Evolutionary conservation across 2,888 invertebrate genomes (phyloP), one percentile per base, ranked within the genome.

Genomic region (Tubulanus polymorphus): DNA sequence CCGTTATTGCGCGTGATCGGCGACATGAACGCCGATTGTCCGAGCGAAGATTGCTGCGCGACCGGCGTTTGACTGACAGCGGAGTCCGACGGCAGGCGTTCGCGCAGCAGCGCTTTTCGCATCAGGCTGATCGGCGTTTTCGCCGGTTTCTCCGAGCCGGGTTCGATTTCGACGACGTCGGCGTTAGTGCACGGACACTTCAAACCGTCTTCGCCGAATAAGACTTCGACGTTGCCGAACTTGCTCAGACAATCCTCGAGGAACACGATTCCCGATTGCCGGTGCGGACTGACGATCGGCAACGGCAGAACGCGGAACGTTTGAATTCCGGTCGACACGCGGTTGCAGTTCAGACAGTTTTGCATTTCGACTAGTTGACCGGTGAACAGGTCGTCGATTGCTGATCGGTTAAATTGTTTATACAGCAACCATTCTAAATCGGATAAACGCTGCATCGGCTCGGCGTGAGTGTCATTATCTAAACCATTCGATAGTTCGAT

Each of bases 371-470:
- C 71, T 18, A 73, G 54, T 69, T 76, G 76, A 3, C 76, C 76
- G 0, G 72, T 72, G 59, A 75, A 76, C 45, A 71, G 59, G 47
- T 71, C 70, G 53, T 77, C 76, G 2, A 77, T 57, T 0, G 69
- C 59, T 1, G 75, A 73, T 49, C 66, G 58, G 61, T 75, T 74
- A 8, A 61, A 59, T 54, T 70, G 65, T 57, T 76, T 77, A 68
- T 75, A 69, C n/a, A 70, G 64, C 49, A 76, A 61, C 77, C 77
- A 77, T 56, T 77, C 75, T 20, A 77, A 58, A 48, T 77, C 76
- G 1, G 73, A 71, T 51, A 76, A 61, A 23, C 74, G 63, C 61
- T 77, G 76, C 12, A 76, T 69, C n/a, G 75, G 66, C 59, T 75
- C 75, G 27, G 73, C 73, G 61, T 74, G 74, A 12, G 67, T 68